Percentiles rank a stretch among this genome's conserved stretches.
Evolutionary conservation across 1,140 invertebrate species (phyloP).

Genomic region (Scaptomyza montana): DNA sequence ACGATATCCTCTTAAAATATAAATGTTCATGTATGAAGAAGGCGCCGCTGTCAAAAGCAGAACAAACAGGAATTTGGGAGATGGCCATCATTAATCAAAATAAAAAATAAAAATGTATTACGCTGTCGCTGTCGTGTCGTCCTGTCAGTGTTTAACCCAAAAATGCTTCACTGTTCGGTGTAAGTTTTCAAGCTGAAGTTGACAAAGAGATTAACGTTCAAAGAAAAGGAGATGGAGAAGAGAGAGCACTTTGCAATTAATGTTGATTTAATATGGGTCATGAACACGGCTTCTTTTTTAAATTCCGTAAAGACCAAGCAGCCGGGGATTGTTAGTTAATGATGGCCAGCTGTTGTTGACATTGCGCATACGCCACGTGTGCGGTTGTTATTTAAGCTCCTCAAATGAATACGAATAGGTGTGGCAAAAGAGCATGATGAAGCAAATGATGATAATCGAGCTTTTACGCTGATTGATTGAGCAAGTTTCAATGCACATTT

Average conservation of each 20-base stretch:
- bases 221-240: not conserved
- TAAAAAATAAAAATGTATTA: slow-evolving; percentile 9
- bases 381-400: slow-evolving; percentile 8
- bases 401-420: slow-evolving; percentile 1
- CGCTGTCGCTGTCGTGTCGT: slow-evolving; percentile 15
- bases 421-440: slow-evolving; percentile 10
- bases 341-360: slow-evolving; percentile 55
- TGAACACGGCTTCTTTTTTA: slow-evolving; percentile 41
- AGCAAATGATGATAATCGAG: not conserved
- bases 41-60: slow-evolving; percentile 10
- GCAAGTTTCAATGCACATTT: not conserved
- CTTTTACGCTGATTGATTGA: slow-evolving; percentile 12
- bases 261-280: slow-evolving; percentile 73
- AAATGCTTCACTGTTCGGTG: slow-evolving; percentile 21
- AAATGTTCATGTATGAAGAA: slow-evolving; percentile 39
- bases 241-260: slow-evolving; percentile 46
- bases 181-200: slow-evolving; percentile 66
- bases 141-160: slow-evolving; percentile 54
- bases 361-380: slow-evolving; percentile 50
- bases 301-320: slow-evolving; percentile 44
- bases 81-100: slow-evolving; percentile 75
- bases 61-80: slow-evolving; percentile 1
- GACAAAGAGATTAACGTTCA: slow-evolving; percentile 75
- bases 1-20: slow-evolving; percentile 68
- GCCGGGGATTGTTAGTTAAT: slow-evolving; percentile 41